Base-by-base conservation (phyloP, 2,888 invertebrate species). In the Harpagoxenus sublaevis region DNA sequence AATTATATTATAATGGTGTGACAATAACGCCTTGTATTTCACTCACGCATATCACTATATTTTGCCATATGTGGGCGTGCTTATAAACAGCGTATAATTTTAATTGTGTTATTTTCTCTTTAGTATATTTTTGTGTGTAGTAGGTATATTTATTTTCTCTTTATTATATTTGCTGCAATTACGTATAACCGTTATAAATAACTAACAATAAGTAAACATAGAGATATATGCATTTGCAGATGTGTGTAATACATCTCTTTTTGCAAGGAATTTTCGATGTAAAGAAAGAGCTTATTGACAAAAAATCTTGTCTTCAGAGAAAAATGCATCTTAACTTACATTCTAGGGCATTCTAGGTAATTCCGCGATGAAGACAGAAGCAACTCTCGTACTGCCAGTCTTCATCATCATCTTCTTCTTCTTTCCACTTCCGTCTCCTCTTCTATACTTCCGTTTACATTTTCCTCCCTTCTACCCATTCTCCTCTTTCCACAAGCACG, bases 371-470 rank as follows among this genome's bases (percentile, higher is more conserved):
- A 68, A 78, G 78, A 68, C 45, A 68, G 78, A 78, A 68, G 15
- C 23, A 31, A 39, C 55, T 78, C 55, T 66, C n/a, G 42, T 28
- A 66, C 78, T 45, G 78, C 42, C 55, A 78, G 84, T 68, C 81
- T 71, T 70, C 18, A 65, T 60, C 63, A 39, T 66, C 62, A 15
- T 75, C 51, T 35, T 57, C 57, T 39, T 71, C 15, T 73, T 55
- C 57, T 70, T 48, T 48, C 35, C 28, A 48, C 71, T 71, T 83
- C 42, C 63, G 48, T 60, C 79, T 79, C 10, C n/a, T 68, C 35
- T 45, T 68, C 60, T 60, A 60, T 60, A 60, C 70, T 79, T 79
- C 79, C 79, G 79, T 71, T 81, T 71, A 71, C 79, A 60, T 81
- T 81, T 60, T 79, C 57, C 35, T 57, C 8, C 23, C 31, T 48